A percentile compares a stretch with the other conserved stretches of the same genome.
phyloP scores from a whole-genome alignment of 2,113 vertebrate genomes.

The Callionymus lyra region DNA sequence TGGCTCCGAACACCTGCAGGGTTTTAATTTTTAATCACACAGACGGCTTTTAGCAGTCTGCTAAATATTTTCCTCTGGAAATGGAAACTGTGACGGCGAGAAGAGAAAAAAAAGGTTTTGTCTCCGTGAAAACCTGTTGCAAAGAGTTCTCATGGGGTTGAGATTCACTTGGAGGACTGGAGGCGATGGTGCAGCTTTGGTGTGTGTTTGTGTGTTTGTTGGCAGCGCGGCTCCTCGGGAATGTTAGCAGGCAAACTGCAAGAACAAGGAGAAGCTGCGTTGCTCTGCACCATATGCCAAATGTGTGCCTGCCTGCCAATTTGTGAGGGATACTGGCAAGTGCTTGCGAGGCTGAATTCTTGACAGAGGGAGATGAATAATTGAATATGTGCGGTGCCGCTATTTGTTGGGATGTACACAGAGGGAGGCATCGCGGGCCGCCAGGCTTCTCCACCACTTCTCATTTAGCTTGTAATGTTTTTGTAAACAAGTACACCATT shows the following conservation, averaged over 20 bases:
- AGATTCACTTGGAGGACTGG: conserved; percentile 33
- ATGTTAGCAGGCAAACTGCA: conserved; percentile 46
- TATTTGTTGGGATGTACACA: conserved; percentile 46
- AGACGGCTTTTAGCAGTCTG: too few species aligned
- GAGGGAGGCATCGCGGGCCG: conserved; percentile 29
- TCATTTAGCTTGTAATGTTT: conserved; percentile 36
- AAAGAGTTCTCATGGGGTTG: conserved; percentile 16
- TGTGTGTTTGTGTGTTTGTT: conserved; percentile 9
- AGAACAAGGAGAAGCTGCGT: conserved; percentile 45
- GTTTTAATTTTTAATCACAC: too few species aligned
- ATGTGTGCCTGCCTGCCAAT: conserved; percentile 58
- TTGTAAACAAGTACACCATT: conserved; percentile 47
- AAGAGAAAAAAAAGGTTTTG: too few species aligned
- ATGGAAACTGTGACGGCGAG: too few species aligned
- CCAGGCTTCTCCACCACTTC: conserved; percentile 25
- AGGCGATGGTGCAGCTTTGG: conserved; percentile 18
- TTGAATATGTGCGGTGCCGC: conserved; percentile 51
- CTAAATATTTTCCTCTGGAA: too few species aligned
- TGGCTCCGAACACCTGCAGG: too few species aligned
- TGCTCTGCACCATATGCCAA: conserved; percentile 58
- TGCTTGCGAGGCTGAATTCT: conserved; percentile 56
- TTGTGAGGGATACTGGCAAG: conserved; percentile 57
- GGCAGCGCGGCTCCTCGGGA: conserved; percentile 35
- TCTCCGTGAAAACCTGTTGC: conserved; percentile 35
- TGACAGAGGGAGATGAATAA: conserved; percentile 68